Evolutionary conservation across 2,113 vertebrate species (phyloP).

Genomic region (Catagonus wagneri): DNA sequence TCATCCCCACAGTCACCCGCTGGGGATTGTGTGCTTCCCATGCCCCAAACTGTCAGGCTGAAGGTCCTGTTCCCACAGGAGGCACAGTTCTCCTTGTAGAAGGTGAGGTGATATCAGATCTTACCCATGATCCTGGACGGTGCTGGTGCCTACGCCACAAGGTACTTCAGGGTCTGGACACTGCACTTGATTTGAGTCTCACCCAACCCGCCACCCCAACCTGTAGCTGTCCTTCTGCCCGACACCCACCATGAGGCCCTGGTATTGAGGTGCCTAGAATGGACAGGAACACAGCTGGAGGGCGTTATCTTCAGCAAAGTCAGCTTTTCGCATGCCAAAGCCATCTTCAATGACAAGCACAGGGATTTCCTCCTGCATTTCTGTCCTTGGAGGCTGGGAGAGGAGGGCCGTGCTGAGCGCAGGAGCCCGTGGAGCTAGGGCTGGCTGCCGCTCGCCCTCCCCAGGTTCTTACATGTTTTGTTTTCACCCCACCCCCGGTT

Average conservation of each 20-base stretch:
- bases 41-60: not conserved
- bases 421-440: not conserved
- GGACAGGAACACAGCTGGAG: not conserved
- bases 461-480: not conserved
- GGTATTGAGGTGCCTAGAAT: not conserved
- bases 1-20: not conserved
- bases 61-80: not conserved
- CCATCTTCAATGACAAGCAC: not conserved
- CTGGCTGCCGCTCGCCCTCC: too few relatives aligned
- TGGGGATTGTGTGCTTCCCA: not conserved
- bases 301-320: not conserved
- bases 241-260: not conserved
- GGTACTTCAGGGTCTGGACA: not conserved
- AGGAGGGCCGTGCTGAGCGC: not conserved
- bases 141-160: not conserved
- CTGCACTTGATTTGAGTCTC: not conserved
- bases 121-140: not conserved
- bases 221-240: not conserved
- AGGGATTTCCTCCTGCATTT: not conserved
- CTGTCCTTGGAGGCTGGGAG: not conserved
- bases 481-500: too few relatives aligned
- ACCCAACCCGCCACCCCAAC: too few relatives aligned
- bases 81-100: not conserved
- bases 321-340: not conserved
- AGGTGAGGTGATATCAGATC: not conserved